Conservation (phyloP, 2,888 invertebrate species). For the Erebia ligea region DNA sequence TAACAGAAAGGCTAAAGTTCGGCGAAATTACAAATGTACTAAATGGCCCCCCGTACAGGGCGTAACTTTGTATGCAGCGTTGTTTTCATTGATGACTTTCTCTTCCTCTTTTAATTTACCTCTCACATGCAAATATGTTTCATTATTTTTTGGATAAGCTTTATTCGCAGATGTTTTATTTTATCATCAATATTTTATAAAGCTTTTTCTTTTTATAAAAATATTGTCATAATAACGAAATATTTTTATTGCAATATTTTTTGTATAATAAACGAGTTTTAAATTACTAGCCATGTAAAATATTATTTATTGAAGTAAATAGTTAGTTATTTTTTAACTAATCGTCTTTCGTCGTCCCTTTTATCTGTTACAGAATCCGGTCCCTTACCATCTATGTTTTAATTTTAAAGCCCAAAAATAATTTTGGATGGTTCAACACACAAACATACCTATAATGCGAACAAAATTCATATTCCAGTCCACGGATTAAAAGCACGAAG, state of each 20-base stretch:
- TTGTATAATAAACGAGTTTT: not conserved
- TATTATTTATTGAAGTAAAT: too few relatives aligned
- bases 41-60: conserved; percentile 32
- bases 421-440: not conserved
- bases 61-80: conserved; percentile 43
- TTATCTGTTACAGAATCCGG: too few relatives aligned
- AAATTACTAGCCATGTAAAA: not conserved
- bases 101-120: conserved; percentile 43
- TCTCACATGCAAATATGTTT: conserved; percentile 39
- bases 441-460: not conserved
- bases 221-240: not conserved
- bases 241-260: not conserved
- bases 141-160: conserved; percentile 33
- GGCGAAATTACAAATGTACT: conserved; percentile 21
- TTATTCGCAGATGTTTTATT: conserved; percentile 3
- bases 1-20: conserved; percentile 28
- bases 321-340: too few relatives aligned
- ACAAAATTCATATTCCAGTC: conserved; percentile 15
- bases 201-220: not conserved
- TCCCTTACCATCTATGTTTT: too few relatives aligned
- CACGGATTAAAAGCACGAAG: conserved; percentile 28
- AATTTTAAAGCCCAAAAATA: not conserved
- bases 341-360: too few relatives aligned
- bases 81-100: conserved; percentile 47
- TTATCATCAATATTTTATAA: not conserved